Conservation (phyloP, 2,888 invertebrate genomes). For the Danaus chrysippus region DNA sequence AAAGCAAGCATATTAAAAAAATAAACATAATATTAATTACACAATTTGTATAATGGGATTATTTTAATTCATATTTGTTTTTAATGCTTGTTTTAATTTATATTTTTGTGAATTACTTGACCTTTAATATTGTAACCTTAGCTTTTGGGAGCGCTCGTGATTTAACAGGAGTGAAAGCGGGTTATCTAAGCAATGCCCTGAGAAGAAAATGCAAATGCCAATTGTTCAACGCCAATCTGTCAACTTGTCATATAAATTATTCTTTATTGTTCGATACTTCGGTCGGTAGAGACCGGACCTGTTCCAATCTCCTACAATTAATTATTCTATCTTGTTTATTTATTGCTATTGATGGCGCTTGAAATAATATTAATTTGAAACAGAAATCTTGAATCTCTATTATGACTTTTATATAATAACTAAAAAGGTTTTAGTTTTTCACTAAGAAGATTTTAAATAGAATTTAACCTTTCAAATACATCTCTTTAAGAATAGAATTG, state of each 20-base stretch:
- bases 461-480: no score
- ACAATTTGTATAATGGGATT: no score
- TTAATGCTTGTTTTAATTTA: neutral
- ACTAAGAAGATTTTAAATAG: no score
- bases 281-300: neutral
- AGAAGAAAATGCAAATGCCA: conserved; percentile 33
- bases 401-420: no score
- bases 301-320: neutral
- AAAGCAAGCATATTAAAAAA: no score
- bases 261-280: neutral
- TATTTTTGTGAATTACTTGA: neutral
- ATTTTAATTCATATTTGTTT: neutral
- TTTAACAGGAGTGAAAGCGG: conserved; percentile 41
- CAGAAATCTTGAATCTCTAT: no score
- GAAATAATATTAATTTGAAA: no score
- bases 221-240: conserved; percentile 22
- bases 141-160: conserved; percentile 31
- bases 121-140: conserved; percentile 23
- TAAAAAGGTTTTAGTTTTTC: no score
- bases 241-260: conserved; percentile 11
- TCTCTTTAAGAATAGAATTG: no score
- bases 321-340: neutral
- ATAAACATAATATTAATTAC: no score
- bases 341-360: no score
- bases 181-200: conserved; percentile 39